Conservation (phyloP, 2,888 invertebrate species). For the Noctua fimbriata region DNA sequence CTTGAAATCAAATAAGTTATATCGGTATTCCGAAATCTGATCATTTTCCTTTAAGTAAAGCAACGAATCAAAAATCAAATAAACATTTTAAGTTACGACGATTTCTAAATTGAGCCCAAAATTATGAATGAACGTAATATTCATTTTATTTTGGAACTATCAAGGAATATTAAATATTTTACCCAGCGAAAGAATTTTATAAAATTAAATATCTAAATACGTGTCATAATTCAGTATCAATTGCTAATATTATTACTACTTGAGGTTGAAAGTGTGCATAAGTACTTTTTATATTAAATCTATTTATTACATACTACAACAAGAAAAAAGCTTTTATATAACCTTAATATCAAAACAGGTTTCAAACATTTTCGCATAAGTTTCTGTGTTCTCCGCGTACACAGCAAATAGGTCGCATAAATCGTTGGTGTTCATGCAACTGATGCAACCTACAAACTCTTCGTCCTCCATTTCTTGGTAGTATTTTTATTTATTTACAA, state of each 20-base stretch:
- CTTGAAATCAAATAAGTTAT: not conserved
- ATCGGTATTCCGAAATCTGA: not conserved
- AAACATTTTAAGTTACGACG: not conserved
- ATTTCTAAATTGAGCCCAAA: not conserved
- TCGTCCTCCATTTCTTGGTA: conserved; percentile 81
- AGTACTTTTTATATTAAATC: conserved; percentile 57
- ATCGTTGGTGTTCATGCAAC: conserved; percentile 87
- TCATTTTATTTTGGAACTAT: not conserved
- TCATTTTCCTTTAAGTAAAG: not conserved
- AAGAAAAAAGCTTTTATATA: conserved; percentile 59
- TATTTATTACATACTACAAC: conserved; percentile 41
- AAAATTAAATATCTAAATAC: not conserved
- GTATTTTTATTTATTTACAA: conserved; percentile 63
- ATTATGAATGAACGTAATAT: not conserved
- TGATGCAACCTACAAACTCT: conserved; percentile 88
- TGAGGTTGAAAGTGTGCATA: conserved; percentile 23
- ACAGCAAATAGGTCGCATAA: conserved; percentile 89
- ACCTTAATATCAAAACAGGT: conserved; percentile 87
- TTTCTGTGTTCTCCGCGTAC: conserved; percentile 83
- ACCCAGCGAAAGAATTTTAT: not conserved
- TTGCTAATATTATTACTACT: not conserved
- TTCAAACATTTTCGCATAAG: conserved; percentile 87
- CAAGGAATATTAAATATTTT: not conserved
- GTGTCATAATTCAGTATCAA: not conserved
- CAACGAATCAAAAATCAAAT: not conserved